Evolutionary conservation across 2,888 invertebrate genomes (phyloP).

Genomic region (Taphrorychus bicolor): DNA sequence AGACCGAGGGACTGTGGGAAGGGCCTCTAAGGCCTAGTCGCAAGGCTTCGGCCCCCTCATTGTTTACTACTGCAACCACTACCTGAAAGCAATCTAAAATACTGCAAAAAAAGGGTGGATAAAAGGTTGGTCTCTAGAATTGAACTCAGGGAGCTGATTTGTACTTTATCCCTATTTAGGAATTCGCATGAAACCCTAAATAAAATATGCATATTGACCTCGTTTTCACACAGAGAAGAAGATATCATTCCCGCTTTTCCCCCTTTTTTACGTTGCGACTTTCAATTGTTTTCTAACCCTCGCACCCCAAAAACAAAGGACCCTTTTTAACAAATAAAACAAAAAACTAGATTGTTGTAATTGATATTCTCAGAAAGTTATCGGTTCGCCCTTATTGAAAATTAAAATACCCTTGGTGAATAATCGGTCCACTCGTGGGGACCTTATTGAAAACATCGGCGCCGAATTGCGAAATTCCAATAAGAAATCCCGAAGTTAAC

Average conservation of each 20-base stretch:
- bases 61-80: no score
- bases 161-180: no score
- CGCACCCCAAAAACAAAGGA: neutral
- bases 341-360: neutral
- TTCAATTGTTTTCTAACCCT: neutral
- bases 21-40: no score
- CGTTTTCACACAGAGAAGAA: neutral
- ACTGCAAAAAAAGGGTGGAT: no score
- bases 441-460: neutral
- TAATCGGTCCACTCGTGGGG: neutral
- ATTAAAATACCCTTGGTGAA: neutral
- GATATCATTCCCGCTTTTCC: neutral
- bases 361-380: neutral
- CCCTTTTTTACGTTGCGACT: neutral
- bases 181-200: neutral
- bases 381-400: neutral
- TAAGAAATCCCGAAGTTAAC: neutral
- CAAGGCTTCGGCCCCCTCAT: no score
- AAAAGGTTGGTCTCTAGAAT: no score
- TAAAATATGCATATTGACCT: neutral
- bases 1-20: no score
- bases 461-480: neutral
- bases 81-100: no score
- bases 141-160: no score
- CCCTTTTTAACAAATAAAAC: neutral